phyloP scores from a whole-genome alignment of 2,113 vertebrate genomes.

The Amazona vittata region DNA sequence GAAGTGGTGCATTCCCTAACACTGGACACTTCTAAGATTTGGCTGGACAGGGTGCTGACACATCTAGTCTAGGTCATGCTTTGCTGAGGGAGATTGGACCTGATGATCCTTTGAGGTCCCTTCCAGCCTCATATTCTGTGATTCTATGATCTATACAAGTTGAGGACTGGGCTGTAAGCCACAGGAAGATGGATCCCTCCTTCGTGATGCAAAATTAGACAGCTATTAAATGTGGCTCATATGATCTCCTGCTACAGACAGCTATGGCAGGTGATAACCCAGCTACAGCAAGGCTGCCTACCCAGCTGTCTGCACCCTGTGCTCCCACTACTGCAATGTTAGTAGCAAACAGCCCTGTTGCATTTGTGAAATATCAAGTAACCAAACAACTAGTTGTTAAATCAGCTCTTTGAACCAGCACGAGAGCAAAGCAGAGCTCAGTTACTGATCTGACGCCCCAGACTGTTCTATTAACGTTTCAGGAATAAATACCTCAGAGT shows the following conservation, averaged over 20 bases:
- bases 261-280: not conserved
- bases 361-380: constrained; percentile 1
- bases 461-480: constrained; percentile 48
- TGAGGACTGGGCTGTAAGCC: not conserved
- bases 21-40: not conserved
- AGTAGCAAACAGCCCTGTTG: not conserved
- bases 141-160: not conserved
- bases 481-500: constrained; percentile 56
- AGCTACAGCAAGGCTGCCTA: not conserved
- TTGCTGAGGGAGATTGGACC: not conserved
- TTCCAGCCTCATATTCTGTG: not conserved
- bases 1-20: not conserved
- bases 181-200: not conserved
- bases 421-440: constrained; percentile 35
- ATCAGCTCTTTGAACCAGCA: constrained; percentile 45
- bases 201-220: not conserved
- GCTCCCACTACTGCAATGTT: not conserved
- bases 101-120: not conserved
- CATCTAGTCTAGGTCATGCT: not conserved
- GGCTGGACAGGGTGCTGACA: not conserved
- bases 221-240: not conserved
- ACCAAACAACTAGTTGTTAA: constrained; percentile 30
- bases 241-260: not conserved
- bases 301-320: not conserved
- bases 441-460: not conserved